Conservation (phyloP, 2,888 invertebrate species). For the Cistogaster globosa region DNA sequence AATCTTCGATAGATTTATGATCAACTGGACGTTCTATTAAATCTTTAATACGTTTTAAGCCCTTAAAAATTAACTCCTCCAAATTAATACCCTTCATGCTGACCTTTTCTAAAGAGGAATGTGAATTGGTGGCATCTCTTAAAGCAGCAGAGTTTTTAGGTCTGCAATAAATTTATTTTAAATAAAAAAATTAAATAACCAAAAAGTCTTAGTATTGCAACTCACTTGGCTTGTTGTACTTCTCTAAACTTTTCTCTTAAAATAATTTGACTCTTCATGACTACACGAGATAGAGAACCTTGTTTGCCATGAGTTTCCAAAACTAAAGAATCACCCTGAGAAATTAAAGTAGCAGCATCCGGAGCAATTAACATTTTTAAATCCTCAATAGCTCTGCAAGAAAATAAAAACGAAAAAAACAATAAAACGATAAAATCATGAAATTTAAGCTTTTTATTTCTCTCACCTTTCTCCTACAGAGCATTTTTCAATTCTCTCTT, state of each 20-base stretch:
- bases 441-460: neutral
- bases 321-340: slow-evolving; percentile 90
- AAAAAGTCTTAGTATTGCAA: neutral
- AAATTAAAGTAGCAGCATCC: slow-evolving; percentile 90
- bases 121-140: slow-evolving; percentile 60
- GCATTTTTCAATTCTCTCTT: slow-evolving; percentile 80
- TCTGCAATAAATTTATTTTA: slow-evolving; percentile 65
- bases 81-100: slow-evolving; percentile 77
- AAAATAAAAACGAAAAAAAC: neutral
- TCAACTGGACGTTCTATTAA: slow-evolving; percentile 81
- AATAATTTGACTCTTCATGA: slow-evolving; percentile 82
- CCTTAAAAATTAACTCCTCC: slow-evolving; percentile 81
- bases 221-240: slow-evolving; percentile 82
- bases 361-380: slow-evolving; percentile 85
- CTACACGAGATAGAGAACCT: slow-evolving; percentile 80
- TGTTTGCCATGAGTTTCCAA: slow-evolving; percentile 86
- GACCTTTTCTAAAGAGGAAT: slow-evolving; percentile 74
- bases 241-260: slow-evolving; percentile 82
- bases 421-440: too few species aligned
- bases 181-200: neutral
- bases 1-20: slow-evolving; percentile 77
- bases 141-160: slow-evolving; percentile 71
- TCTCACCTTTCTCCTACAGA: slow-evolving; percentile 80
- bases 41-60: slow-evolving; percentile 81
- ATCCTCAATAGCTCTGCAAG: slow-evolving; percentile 79